Conservation (phyloP, 2,888 invertebrate genomes). For the Argynnis bischoffii region DNA sequence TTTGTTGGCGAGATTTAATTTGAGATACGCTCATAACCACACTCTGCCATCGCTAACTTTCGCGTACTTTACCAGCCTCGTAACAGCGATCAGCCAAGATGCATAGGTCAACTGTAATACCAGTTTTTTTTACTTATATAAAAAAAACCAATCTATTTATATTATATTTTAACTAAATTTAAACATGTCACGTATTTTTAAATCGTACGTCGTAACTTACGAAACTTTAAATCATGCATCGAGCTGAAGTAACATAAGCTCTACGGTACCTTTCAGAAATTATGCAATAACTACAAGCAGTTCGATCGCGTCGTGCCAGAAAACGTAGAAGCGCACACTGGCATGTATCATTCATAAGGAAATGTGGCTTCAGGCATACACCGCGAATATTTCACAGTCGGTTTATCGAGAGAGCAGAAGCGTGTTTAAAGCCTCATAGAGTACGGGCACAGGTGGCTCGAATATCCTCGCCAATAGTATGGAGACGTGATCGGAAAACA, state of each 20-base stretch:
- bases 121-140: background rate
- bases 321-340: constrained; percentile 51
- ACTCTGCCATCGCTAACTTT: constrained; percentile 55
- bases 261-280: constrained; percentile 49
- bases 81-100: background rate
- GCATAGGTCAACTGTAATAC: background rate
- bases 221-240: constrained; percentile 3
- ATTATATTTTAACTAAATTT: no score
- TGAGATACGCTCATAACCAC: constrained; percentile 76
- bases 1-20: constrained; percentile 80
- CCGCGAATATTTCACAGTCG: constrained; percentile 78
- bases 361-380: constrained; percentile 66
- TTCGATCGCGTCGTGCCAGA: constrained; percentile 49
- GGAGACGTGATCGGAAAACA: constrained; percentile 78
- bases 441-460: constrained; percentile 77
- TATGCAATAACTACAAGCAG: constrained; percentile 58
- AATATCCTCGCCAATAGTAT: constrained; percentile 79
- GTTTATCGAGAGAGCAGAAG: constrained; percentile 76
- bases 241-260: constrained; percentile 43
- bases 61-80: constrained; percentile 11
- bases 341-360: constrained; percentile 80
- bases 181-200: no score
- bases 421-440: constrained; percentile 79
- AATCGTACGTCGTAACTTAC: no score
- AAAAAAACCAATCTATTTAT: background rate